Percentiles rank a stretch among this genome's conserved stretches.
Evolutionary conservation across 53 echinoderm and acorn worm species (phyloP).

Genomic region (Paracentrotus lividus): DNA sequence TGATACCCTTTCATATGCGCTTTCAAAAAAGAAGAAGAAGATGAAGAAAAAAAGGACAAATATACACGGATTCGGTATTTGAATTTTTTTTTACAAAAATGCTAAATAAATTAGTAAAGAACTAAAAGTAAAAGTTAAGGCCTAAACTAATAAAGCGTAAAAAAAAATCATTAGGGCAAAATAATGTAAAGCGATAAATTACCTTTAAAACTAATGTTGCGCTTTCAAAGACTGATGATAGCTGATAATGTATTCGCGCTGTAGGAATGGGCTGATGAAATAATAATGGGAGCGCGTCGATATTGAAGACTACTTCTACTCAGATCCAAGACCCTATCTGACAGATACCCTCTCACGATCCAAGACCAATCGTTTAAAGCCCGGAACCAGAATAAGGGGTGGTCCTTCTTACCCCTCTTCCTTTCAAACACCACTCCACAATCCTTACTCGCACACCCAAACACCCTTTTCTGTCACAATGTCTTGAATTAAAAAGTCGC

Average conservation of each 20-base stretch:
- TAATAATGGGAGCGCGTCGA: not conserved
- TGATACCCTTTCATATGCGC: too few relatives aligned
- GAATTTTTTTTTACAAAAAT: too few relatives aligned
- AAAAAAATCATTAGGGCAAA: too few relatives aligned
- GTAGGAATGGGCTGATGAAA: too few relatives aligned
- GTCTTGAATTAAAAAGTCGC: not conserved
- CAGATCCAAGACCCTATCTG: not conserved
- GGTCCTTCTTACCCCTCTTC: not conserved
- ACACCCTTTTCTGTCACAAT: conserved; percentile 43
- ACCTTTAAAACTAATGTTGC: too few relatives aligned
- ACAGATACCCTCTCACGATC: not conserved
- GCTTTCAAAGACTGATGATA: not conserved
- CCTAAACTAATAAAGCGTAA: too few relatives aligned
- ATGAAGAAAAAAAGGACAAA: too few relatives aligned
- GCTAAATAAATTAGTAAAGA: too few relatives aligned
- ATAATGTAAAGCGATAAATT: too few relatives aligned
- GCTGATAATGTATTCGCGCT: not conserved
- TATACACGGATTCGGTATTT: too few relatives aligned
- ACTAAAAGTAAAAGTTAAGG: too few relatives aligned
- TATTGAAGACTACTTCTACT: not conserved
- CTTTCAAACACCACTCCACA: not conserved
- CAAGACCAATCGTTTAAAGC: not conserved
- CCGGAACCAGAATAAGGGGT: conserved; percentile 6
- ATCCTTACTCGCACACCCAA: conserved; percentile 24
- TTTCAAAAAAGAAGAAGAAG: too few relatives aligned